These are phyloP conservation scores for Osmerus mordax DNA, from an alignment of 2,113 vertebrate species.

Conservation along the genomic window DNA sequence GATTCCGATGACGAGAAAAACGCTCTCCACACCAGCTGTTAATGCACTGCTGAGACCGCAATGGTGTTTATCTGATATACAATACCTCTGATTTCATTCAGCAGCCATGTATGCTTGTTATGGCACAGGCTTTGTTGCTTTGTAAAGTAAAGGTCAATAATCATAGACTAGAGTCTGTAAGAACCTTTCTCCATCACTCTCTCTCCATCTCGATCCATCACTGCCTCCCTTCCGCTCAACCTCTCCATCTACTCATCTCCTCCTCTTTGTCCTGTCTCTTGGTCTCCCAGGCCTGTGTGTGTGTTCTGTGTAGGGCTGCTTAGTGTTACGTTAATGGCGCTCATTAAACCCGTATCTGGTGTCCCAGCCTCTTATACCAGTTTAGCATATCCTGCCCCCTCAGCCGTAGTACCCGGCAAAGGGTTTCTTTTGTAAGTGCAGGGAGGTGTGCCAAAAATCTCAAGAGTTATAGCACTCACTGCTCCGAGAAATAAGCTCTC, in stretches of 20 bases:
- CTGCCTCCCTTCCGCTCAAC: too few species aligned
- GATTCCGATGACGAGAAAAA: too few species aligned
- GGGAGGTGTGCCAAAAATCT: slow-evolving; percentile 19
- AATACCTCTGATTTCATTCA: not conserved
- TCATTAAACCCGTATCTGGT: slow-evolving; percentile 29
- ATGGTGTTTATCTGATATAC: not conserved
- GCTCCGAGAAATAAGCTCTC: slow-evolving; percentile 34
- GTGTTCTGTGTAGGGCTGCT: slow-evolving; percentile 16
- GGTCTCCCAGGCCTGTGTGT: slow-evolving; percentile 29
- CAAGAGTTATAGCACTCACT: slow-evolving; percentile 15
- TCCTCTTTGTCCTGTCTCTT: slow-evolving; percentile 7
- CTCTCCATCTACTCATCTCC: not conserved
- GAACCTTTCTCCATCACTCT: not conserved
- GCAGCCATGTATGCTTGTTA: too few species aligned
- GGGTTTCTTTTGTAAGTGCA: slow-evolving; percentile 30
- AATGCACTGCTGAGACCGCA: too few species aligned
- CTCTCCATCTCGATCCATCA: not conserved
- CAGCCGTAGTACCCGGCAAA: not conserved
- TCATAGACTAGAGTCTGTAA: slow-evolving; percentile 47
- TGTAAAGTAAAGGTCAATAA: slow-evolving; percentile 45
- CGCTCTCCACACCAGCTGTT: too few species aligned
- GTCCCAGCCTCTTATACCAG: slow-evolving; percentile 18
- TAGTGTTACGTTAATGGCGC: slow-evolving; percentile 33
- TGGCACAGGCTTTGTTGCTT: not conserved
- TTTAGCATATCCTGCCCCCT: slow-evolving; percentile 34